phyloP scores from a whole-genome alignment of 2,888 invertebrate species.

The Rambutsinella grinnellia region DNA sequence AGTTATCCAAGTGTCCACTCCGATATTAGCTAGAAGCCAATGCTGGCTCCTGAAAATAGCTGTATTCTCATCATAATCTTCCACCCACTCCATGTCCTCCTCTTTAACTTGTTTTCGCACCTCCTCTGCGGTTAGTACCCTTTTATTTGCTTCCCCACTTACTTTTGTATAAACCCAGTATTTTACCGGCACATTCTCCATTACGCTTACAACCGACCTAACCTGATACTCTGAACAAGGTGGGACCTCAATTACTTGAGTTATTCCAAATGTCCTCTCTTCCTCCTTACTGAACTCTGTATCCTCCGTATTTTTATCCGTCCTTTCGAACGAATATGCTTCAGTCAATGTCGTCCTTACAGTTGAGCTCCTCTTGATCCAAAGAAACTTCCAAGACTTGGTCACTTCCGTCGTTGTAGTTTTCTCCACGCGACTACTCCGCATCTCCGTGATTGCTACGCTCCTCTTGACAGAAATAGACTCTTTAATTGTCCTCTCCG shows the following conservation, averaged over 20 bases:
- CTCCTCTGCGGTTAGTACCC: neutral
- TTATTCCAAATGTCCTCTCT: neutral
- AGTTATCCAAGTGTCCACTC: slow-evolving; percentile 1
- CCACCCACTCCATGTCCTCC: neutral
- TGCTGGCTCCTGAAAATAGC: neutral
- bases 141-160: neutral
- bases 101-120: neutral
- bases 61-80: neutral
- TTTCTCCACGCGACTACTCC: neutral
- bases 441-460: neutral
- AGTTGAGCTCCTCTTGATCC: neutral
- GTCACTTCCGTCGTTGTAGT: neutral
- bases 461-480: neutral
- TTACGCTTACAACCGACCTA: neutral
- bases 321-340: neutral
- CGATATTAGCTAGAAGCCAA: neutral
- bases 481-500: neutral
- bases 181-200: neutral
- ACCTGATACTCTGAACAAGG: slow-evolving; percentile 2
- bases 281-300: neutral
- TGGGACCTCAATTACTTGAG: neutral
- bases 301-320: neutral
- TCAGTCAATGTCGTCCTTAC: neutral
- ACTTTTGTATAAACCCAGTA: neutral
- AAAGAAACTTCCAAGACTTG: neutral